phyloP scores from a whole-genome alignment of 2,797 vertebrate genomes.

The Delichon dasypus region DNA sequence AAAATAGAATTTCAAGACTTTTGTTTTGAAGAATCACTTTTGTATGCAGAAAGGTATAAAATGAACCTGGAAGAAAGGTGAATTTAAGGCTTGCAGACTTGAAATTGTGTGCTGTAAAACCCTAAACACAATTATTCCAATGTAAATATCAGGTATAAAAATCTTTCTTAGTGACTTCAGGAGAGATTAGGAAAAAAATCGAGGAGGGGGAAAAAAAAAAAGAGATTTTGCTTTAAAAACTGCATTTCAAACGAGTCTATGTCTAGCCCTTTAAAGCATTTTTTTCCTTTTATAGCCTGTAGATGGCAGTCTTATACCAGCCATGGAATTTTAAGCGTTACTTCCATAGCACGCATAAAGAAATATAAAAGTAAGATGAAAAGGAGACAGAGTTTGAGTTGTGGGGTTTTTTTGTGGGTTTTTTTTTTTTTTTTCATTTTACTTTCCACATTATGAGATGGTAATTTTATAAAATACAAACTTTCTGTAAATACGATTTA shows the following conservation, averaged over 20 bases:
- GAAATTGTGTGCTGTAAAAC: not conserved
- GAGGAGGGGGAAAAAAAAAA: not conserved
- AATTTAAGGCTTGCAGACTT: not conserved
- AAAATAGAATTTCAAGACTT: not conserved
- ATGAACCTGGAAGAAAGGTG: not conserved
- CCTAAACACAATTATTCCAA: not conserved
- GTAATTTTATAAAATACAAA: not conserved
- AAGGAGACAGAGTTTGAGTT: not conserved
- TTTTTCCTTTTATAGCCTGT: not conserved
- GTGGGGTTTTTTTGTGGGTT: too few relatives aligned
- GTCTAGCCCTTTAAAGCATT: not conserved
- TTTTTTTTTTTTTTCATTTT: not conserved
- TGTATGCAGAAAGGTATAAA: not conserved
- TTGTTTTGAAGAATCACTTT: not conserved
- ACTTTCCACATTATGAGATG: not conserved
- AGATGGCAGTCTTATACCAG: conserved; percentile 61
- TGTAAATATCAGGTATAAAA: not conserved
- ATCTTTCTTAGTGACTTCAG: not conserved
- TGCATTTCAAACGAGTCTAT: accelerated
- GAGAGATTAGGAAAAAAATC: not conserved
- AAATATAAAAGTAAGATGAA: not conserved
- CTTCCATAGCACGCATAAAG: not conserved
- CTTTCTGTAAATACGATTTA: not conserved
- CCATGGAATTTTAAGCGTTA: not conserved
- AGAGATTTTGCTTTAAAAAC: not conserved